Base-by-base conservation (phyloP, 2,113 vertebrate genomes). In the Thamnaconus septentrionalis region DNA sequence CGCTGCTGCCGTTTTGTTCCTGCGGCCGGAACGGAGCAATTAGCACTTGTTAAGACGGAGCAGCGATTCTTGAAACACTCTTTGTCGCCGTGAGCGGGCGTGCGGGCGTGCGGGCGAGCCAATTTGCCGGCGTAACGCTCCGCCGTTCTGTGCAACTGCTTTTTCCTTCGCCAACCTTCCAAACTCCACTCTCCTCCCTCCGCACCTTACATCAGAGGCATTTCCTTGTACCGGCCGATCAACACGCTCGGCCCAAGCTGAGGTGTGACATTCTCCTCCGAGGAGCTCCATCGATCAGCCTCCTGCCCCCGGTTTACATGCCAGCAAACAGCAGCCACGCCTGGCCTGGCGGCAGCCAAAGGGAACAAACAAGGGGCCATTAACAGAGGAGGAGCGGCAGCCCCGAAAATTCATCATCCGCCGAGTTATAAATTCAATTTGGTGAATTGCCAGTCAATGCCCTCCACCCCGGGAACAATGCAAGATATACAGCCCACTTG, bases 401-500 rank as follows among this genome's bases (percentile, higher is more conserved):
- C 18, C 18, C 18, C 56, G 47, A n/a, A 85, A 87, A 91, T 89
- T 87, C 78, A 89, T 91, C 85, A 89, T 87, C 69, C 39, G 64
- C 84, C 42, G 75, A 81, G 80, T 82, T 89, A 85, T 86, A 88
- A 91, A 93, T 92, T 89, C 87, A 91, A 92, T 92, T 91, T 88
- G 78, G 82, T 56, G 80, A 91, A 91, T 92, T 91, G 89, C 86
- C 83, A 73, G 88, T 82, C 86, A 89, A 87, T 85, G 90, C 86
- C 18, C 18, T 83, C 77, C 76, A 75, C 59, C 85, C 72, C 74
- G 59, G 91, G 87, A 91, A 92, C 91, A 92, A 91, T 89, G 88
- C 87, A 91, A 92, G 91, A 93, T 90, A 86, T 92, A 93, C 89
- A 87, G 73, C 84, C 88, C 87, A 90, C 89, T 93, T 91, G 88